phyloP scores from a whole-genome alignment of 2,113 vertebrate genomes.

The Campylorhamphus procurvoides region DNA sequence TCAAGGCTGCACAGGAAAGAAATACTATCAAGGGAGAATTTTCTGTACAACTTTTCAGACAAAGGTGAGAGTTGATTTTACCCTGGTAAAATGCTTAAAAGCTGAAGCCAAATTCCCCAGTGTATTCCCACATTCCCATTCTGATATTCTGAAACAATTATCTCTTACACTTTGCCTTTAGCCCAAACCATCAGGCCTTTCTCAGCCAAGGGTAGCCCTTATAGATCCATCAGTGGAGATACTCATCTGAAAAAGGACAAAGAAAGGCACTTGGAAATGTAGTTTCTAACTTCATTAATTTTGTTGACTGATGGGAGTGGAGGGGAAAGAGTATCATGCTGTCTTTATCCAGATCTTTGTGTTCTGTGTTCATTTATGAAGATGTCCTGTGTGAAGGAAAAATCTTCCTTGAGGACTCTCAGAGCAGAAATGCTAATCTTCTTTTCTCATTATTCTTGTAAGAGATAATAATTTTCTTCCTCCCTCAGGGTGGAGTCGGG shows the following conservation, averaged over 20 bases:
- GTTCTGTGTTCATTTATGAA: constrained; percentile 27
- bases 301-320: not conserved
- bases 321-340: not conserved
- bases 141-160: not conserved
- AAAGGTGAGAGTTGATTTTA: not conserved
- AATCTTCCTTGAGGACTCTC: constrained; percentile 23
- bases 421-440: constrained; percentile 27
- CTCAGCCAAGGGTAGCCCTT: not conserved
- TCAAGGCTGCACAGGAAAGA: not conserved
- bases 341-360: not conserved
- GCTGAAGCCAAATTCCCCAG: not conserved
- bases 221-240: not conserved
- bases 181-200: not conserved
- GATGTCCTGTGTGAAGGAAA: constrained; percentile 31
- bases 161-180: not conserved
- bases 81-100: not conserved
- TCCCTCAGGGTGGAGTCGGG: not conserved
- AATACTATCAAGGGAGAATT: not conserved
- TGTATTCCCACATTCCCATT: not conserved
- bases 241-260: not conserved
- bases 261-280: not conserved
- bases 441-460: constrained; percentile 32
- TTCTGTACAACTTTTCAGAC: not conserved
- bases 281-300: not conserved
- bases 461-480: constrained; percentile 8